Base-by-base conservation (phyloP, 1,140 invertebrate genomes). In the Halictus rubicundus region DNA sequence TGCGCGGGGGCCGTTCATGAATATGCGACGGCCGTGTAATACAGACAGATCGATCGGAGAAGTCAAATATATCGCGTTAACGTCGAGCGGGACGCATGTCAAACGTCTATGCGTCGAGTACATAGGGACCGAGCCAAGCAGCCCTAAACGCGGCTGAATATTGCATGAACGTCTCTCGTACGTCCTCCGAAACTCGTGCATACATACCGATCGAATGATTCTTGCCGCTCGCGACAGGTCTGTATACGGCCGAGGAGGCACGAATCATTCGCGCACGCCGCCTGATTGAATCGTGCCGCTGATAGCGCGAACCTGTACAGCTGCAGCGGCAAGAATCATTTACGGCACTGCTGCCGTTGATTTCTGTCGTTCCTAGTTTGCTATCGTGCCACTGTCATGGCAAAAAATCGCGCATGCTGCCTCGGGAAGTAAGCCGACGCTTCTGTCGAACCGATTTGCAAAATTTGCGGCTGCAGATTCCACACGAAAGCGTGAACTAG, bases 151-250 rank as follows among this genome's bases (percentile, higher is more conserved):
- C 49, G 37, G 10, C 42, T 46, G 68, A 74, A 84, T 84, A 84
- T 82, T 70, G 71, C 61, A 80, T 84, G 82, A 84, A 80, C 61
- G 80, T 81, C 69, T 81, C 74, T 84, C 70, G 23, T 80, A 68
- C 59, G 39, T 79, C 69, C 68, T 32, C 52, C 61, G 64, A 25
- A 52, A 71, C 52, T 49, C 57, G 72, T 57, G 54, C 19, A 57
- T 57, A n/a, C n/a, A 57, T n/a, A n/a, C 54, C n/a, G 54, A 57
- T 57, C 54, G 19, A 57, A n/a, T 57, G 54, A 57, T 57, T 57
- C 54, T 57, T 57, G 7, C 54, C 54, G 54, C 8, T 54, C 19
- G 19, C 6, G 16, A 2, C 19, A 7, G 16, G 52, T 4, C 19
- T 19, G 5, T 19, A 16, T n/a, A 52, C 5, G 10, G 49, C 14